Percentiles rank a stretch among this genome's conserved stretches.
phyloP scores from a whole-genome alignment of 2,797 vertebrate species.

The Merluccius polli region DNA sequence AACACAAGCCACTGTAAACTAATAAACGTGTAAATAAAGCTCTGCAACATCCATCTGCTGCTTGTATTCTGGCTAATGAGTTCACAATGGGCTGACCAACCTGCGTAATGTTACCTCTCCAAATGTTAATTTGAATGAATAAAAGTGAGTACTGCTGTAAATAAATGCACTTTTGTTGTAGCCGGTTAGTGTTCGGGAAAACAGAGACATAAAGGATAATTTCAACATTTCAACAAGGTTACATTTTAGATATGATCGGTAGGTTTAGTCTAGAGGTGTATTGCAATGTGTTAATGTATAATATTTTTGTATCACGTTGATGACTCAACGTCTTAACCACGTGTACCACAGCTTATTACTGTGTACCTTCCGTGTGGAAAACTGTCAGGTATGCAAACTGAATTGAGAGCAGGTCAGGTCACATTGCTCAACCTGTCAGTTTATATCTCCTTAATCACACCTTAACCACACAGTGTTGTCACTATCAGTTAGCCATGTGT shows the following conservation, averaged over 20 bases:
- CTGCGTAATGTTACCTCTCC: background rate
- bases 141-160: background rate
- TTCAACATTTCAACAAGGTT: no score
- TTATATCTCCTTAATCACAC: constrained; percentile 5
- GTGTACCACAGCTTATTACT: background rate
- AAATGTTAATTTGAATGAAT: background rate
- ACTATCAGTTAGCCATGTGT: background rate
- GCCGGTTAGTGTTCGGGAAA: background rate
- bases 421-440: constrained; percentile 15
- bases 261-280: background rate
- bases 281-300: background rate
- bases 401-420: constrained; percentile 20
- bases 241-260: background rate
- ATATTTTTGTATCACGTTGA: background rate
- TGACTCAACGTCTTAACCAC: background rate
- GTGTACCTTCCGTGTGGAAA: background rate
- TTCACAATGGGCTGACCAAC: background rate
- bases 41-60: background rate
- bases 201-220: no score
- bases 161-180: background rate
- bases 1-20: background rate
- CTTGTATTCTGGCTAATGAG: background rate
- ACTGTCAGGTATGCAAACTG: background rate
- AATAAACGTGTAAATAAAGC: background rate
- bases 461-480: background rate